These are phyloP conservation scores for Carterocephalus palaemon DNA, from an alignment of 2,888 invertebrate genomes.

Conservation along the genomic window DNA sequence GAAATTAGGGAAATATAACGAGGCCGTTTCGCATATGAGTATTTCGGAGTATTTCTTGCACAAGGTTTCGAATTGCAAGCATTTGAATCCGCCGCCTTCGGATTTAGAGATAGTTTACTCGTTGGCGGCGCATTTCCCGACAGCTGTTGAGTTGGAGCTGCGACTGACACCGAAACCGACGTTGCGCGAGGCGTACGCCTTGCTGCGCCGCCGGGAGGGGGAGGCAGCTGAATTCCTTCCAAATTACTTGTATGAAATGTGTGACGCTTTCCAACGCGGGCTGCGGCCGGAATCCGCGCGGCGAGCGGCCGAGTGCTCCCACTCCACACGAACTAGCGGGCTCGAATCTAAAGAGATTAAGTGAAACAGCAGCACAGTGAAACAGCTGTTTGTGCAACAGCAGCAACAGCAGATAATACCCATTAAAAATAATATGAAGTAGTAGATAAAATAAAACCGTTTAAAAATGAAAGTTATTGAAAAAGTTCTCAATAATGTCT, in stretches of 20 bases:
- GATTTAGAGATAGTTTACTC: slow-evolving; percentile 73
- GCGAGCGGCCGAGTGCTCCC: slow-evolving; percentile 46
- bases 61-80: slow-evolving; percentile 70
- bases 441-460: too few species aligned
- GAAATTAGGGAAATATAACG: slow-evolving; percentile 71
- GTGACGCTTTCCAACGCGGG: slow-evolving; percentile 69
- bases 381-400: too few species aligned
- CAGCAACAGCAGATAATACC: too few species aligned
- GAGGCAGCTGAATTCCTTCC: slow-evolving; percentile 67
- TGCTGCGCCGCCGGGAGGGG: slow-evolving; percentile 68
- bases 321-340: slow-evolving; percentile 41
- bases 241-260: slow-evolving; percentile 74
- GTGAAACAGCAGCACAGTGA: too few species aligned
- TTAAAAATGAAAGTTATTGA: too few species aligned
- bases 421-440: too few species aligned
- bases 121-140: slow-evolving; percentile 69
- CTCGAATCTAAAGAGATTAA: slow-evolving; percentile 41
- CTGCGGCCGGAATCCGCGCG: slow-evolving; percentile 61
- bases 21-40: slow-evolving; percentile 51
- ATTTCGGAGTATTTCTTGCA: slow-evolving; percentile 74
- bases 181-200: slow-evolving; percentile 67
- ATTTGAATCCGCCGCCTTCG: slow-evolving; percentile 67
- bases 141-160: slow-evolving; percentile 68
- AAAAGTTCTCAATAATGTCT: too few species aligned
- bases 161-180: slow-evolving; percentile 70